Percentiles rank a stretch among this genome's conserved stretches.
Conservation (phyloP, 2,797 vertebrate species). For the Epinephelus coioides region DNA sequence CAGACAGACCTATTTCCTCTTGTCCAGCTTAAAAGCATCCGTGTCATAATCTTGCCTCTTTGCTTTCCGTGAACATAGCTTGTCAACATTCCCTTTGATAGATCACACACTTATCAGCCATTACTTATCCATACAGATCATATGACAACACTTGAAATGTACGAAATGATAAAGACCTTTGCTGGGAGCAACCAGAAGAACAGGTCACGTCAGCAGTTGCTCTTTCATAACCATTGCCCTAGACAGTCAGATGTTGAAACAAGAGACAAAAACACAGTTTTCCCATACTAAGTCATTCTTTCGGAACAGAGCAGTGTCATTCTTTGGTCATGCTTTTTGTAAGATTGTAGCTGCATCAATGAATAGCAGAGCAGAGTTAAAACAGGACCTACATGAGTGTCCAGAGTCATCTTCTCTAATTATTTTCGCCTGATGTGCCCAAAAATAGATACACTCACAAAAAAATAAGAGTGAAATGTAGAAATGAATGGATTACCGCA, state of each 20-base stretch:
- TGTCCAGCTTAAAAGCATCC: too few species aligned
- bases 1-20: background rate
- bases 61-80: too few species aligned
- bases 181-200: background rate
- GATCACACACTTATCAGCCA: too few species aligned
- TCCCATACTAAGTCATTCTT: background rate
- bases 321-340: background rate
- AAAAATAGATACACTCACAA: background rate
- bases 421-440: background rate
- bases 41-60: background rate
- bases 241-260: background rate
- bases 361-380: background rate
- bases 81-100: too few species aligned
- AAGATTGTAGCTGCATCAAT: background rate
- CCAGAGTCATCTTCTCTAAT: background rate
- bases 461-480: background rate
- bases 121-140: background rate
- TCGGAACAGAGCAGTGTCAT: background rate
- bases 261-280: background rate
- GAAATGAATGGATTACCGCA: background rate
- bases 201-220: background rate
- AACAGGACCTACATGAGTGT: background rate
- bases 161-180: background rate
- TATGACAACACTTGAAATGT: background rate
- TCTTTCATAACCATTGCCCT: background rate